Evolutionary conservation across 1,140 invertebrate species (phyloP).

Genomic region (Euwallacea fornicatus): DNA sequence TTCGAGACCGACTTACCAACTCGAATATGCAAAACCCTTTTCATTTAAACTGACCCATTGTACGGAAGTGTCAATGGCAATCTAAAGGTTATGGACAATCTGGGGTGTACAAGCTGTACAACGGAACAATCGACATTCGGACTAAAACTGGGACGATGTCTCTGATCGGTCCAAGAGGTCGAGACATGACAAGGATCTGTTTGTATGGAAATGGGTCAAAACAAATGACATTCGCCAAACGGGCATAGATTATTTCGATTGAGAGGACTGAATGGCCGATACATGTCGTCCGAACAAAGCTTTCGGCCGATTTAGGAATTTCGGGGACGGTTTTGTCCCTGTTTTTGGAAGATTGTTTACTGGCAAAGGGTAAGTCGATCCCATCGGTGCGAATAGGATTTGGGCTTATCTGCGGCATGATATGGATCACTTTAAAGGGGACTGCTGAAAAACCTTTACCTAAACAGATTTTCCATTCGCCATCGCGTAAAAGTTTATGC

Average conservation of each 20-base stretch:
- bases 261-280: conserved; percentile 29
- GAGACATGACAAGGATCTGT: conserved; percentile 27
- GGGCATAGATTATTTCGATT: conserved; percentile 32
- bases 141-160: conserved; percentile 10
- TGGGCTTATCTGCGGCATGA: no score
- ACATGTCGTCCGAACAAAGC: conserved; percentile 25
- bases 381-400: not conserved
- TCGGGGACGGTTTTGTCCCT: conserved; percentile 11
- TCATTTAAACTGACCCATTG: not conserved
- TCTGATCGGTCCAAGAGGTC: conserved; percentile 16
- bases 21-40: no score
- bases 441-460: no score
- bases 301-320: conserved; percentile 25
- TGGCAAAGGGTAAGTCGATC: conserved; percentile 19
- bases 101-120: conserved; percentile 2
- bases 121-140: conserved; percentile 2
- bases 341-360: conserved; percentile 20
- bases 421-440: no score
- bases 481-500: no score
- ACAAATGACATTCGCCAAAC: conserved; percentile 26
- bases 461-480: no score
- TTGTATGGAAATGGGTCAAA: conserved; percentile 30
- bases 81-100: conserved; percentile 9
- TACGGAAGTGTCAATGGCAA: conserved; percentile 12
- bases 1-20: no score